phyloP scores from a whole-genome alignment of 2,888 invertebrate genomes.

The Clistopyga incitator region DNA sequence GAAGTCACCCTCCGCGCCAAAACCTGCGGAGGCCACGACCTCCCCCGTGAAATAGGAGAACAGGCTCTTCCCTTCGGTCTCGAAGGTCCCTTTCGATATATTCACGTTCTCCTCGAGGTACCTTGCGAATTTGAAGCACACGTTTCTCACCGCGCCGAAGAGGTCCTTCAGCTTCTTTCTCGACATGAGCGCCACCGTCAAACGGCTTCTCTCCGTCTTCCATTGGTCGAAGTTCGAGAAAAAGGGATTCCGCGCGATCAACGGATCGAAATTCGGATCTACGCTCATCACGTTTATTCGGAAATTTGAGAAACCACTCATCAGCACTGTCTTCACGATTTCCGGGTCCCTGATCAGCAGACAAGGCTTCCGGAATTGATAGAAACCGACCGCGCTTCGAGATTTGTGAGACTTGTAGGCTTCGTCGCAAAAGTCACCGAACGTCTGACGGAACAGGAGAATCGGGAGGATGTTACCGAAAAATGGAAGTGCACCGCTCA shows the following conservation, averaged over 20 bases:
- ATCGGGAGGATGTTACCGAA: slow-evolving; percentile 71
- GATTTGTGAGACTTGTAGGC: slow-evolving; percentile 66
- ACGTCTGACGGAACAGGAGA: slow-evolving; percentile 22
- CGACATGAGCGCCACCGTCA: slow-evolving; percentile 56
- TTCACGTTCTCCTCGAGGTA: slow-evolving; percentile 42
- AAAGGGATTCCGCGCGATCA: slow-evolving; percentile 76
- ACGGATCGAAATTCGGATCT: slow-evolving; percentile 69
- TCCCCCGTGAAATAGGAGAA: slow-evolving; percentile 74
- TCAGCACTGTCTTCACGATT: slow-evolving; percentile 74
- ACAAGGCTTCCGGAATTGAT: slow-evolving; percentile 67
- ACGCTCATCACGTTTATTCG: slow-evolving; percentile 67
- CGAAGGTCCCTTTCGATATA: slow-evolving; percentile 67
- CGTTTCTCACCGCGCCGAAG: slow-evolving; percentile 72
- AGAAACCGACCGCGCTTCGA: slow-evolving; percentile 75
- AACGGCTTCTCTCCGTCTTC: slow-evolving; percentile 65
- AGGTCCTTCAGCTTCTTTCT: slow-evolving; percentile 68
- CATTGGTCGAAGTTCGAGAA: slow-evolving; percentile 73
- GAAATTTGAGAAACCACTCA: slow-evolving; percentile 75
- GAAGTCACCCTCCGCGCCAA: slow-evolving; percentile 75
- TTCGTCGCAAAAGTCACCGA: slow-evolving; percentile 50
- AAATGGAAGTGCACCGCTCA: slow-evolving; percentile 62
- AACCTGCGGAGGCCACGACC: slow-evolving; percentile 72
- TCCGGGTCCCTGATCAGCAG: slow-evolving; percentile 75
- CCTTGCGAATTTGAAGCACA: slow-evolving; percentile 71
- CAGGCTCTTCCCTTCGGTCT: slow-evolving; percentile 74